Evolutionary conservation across 1,140 invertebrate species (phyloP), one percentile per base, ranked within the genome.

Genomic region (Drosophila tropicalis): DNA sequence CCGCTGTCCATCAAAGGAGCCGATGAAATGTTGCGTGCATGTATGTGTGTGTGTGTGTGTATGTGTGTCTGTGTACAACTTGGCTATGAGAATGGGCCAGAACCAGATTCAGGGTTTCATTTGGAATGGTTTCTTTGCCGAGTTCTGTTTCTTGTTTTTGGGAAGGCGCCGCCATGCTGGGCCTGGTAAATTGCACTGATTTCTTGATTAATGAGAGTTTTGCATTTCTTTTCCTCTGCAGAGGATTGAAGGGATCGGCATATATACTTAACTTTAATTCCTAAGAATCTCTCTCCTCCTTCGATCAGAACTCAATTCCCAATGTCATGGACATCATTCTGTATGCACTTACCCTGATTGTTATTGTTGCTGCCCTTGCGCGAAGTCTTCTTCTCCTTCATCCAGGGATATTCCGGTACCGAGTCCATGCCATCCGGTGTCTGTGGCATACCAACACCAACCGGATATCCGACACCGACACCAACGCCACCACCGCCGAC

Each of bases 371-470:
- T 98, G 84, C 97, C 95, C 92, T 98, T 98, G 81, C 97, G 94
- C 1, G 97, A 97, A 1, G 97, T 98, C 93, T 98, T 98, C 94
- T 98, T 98, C 93, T 98, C 98, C 92, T 98, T 98, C 97, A 98
- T 98, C 97, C 97, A 98, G 0, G 97, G 97, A 92, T 98, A 98
- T 89, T 98, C 97, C 19, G 97, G 97, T 57, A 98, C 96, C 91
- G 94, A 91, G 94, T 94, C 58, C 94, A 95, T 89, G 94, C 95
- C 92, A 94, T 94, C 62, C 94, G 87, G 86, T 93, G 79, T 93
- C 94, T 93, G 89, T 60, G 89, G 83, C 62, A 90, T 64, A 57
- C 76, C 79, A 58, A 79, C 90, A 69, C 81, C 76, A 56, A 91
- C 90, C 72, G 81, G 79, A 91, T 83, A 81, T 83, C 86, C 93